Evolutionary conservation across 92 coral and sea anemone genomes (phyloP).

Genomic region (Heliopora coerulea): DNA sequence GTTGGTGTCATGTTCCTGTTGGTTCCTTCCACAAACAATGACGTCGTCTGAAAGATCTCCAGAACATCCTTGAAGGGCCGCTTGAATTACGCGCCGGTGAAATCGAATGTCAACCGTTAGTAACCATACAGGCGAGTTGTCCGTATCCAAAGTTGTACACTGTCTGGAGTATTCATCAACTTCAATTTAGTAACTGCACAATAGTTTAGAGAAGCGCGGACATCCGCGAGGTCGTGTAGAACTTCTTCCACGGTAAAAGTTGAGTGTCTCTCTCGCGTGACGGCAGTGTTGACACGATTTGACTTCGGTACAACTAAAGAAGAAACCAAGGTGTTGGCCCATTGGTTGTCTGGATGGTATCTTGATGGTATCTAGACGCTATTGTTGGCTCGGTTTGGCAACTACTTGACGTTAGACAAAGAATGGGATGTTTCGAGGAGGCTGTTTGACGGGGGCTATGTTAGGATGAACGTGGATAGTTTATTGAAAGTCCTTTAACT

Average conservation of each 20-base stretch:
- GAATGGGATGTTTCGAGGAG: too few species aligned
- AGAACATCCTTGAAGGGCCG: slow-evolving; percentile 19
- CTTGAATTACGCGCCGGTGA: slow-evolving; percentile 23
- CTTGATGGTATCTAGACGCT: not conserved
- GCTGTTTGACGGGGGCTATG: too few species aligned
- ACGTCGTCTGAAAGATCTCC: slow-evolving; percentile 26
- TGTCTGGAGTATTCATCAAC: not conserved
- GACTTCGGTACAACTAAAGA: slow-evolving; percentile 9
- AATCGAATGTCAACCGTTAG: slow-evolving; percentile 12
- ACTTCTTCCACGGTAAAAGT: slow-evolving; percentile 7
- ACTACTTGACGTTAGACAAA: too few species aligned
- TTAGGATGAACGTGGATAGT: too few species aligned
- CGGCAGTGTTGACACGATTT: not conserved
- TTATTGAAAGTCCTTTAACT: too few species aligned
- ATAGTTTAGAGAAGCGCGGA: not conserved
- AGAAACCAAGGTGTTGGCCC: slow-evolving; percentile 7
- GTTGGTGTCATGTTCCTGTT: slow-evolving; percentile 22
- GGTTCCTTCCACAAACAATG: slow-evolving; percentile 1
- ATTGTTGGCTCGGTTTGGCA: not conserved
- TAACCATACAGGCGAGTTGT: slow-evolving; percentile 11
- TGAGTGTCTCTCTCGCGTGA: not conserved
- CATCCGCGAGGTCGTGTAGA: slow-evolving; percentile 1
- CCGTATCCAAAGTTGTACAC: not conserved
- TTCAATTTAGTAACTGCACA: slow-evolving; percentile 18
- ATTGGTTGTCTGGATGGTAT: not conserved